Evolutionary conservation across 2,113 vertebrate genomes (phyloP).

Genomic region (Solea senegalensis): DNA sequence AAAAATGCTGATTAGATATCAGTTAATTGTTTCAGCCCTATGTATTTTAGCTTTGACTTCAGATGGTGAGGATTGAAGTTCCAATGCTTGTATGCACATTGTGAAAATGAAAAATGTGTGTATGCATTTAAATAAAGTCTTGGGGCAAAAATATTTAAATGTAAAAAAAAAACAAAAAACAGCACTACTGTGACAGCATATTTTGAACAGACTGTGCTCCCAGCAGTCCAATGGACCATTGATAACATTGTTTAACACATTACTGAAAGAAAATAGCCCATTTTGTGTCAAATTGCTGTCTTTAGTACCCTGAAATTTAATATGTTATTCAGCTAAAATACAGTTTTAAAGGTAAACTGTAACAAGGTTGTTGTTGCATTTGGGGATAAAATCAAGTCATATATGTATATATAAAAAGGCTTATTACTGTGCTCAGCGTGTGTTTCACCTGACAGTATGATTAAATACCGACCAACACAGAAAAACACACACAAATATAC

Average conservation of each 20-base stretch:
- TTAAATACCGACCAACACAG: conserved; percentile 9
- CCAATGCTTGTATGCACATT: no score
- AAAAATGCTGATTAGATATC: no score
- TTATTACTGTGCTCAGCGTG: not conserved
- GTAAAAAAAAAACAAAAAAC: no score
- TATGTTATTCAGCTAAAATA: conserved; percentile 25
- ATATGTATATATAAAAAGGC: conserved; percentile 12
- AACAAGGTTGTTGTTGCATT: conserved; percentile 14
- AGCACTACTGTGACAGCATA: not conserved
- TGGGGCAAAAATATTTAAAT: no score
- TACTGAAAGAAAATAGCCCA: conserved; percentile 28
- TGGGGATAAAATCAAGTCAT: conserved; percentile 41
- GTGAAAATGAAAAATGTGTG: no score
- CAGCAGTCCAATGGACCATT: conserved; percentile 5
- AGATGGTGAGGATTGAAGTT: no score
- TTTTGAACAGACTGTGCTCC: not conserved
- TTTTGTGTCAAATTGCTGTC: conserved; percentile 37
- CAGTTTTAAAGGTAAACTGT: conserved; percentile 12
- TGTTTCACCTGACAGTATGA: conserved; percentile 1
- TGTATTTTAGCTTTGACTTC: no score
- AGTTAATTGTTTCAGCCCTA: no score
- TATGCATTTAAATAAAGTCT: no score
- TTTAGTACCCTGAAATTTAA: not conserved
- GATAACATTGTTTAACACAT: conserved; percentile 33
- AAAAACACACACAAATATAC: not conserved